Evolutionary conservation across 2,113 vertebrate genomes (phyloP).

Genomic region (Hypomesus transpacificus): DNA sequence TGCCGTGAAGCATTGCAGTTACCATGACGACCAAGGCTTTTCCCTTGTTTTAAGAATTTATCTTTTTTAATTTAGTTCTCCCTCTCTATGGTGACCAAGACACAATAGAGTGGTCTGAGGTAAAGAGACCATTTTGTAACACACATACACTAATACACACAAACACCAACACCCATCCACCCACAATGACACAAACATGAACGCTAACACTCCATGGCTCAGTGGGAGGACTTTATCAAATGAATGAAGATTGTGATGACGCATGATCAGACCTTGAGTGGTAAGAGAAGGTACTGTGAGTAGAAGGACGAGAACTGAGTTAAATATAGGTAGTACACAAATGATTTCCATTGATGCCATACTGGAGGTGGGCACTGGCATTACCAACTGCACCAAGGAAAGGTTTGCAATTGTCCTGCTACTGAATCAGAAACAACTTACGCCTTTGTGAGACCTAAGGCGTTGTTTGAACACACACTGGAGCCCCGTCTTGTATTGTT

Average conservation of each 20-base stretch:
- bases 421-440: no score
- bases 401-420: no score
- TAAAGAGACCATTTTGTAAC: neutral
- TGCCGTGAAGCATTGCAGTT: conserved; percentile 60
- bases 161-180: conserved; percentile 16
- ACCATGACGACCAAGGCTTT: conserved; percentile 68
- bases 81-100: conserved; percentile 46
- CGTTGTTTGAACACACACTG: no score
- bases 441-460: no score
- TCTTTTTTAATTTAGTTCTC: conserved; percentile 8
- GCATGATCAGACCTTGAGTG: conserved; percentile 12
- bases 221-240: conserved; percentile 14
- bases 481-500: no score
- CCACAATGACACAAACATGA: conserved; percentile 1
- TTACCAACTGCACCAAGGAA: no score
- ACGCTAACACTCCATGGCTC: conserved; percentile 18
- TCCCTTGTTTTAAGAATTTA: conserved; percentile 45
- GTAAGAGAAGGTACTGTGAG: neutral
- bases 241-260: conserved; percentile 6
- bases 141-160: conserved; percentile 1
- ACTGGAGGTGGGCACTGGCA: no score
- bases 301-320: neutral
- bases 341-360: no score
- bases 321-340: neutral
- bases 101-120: conserved; percentile 15